Base-by-base conservation (phyloP, 2,888 invertebrate species). In the Dione vanillae region DNA sequence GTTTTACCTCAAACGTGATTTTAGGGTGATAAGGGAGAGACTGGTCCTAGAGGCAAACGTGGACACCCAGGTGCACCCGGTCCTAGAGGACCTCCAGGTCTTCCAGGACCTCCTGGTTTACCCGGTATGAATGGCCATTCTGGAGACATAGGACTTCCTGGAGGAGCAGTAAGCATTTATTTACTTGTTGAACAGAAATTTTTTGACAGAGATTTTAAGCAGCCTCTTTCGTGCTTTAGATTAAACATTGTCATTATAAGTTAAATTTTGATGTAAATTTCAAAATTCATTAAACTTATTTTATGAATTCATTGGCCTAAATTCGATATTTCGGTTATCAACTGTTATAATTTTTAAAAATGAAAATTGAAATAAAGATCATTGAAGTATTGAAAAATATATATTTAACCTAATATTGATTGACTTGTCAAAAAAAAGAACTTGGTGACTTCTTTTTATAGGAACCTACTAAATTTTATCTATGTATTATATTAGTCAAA, bases 1-100 rank as follows among this genome's bases (percentile, higher is more conserved):
- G 2, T 27, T 27, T 27, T 27, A 27, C 5, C 5, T 27, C 27
- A 27, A 27, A 2, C 27, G 5, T 27, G 27, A n/a, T n/a, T 27
- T 19, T 65, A 92, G 92, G 93, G 93, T 20, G 93, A 92, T 51
- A 91, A 90, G 81, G 93, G 93, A 5, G 93, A 93, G 73, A 79
- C 87, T 0, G 93, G 93, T 1, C 88, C 88, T 2, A 82, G 90
- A 41, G 93, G 93, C 0, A 93, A 93, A 76, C 93, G 96, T 85
- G 97, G 97, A 14, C 96, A 97, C 72, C 96, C 97, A 78, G 97
- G 97, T 1, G 96, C 97, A 54, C 95, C 96, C 37, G 97, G 97
- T 0, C 95, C 96, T 76, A 92, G 96, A 66, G 98, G 98, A 0
- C 94, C 96, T 43, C 94, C 96, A 65, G 96, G 96, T 40, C 93